Evolutionary conservation across 1,140 invertebrate species (phyloP).

Genomic region (Nasonia giraulti): DNA sequence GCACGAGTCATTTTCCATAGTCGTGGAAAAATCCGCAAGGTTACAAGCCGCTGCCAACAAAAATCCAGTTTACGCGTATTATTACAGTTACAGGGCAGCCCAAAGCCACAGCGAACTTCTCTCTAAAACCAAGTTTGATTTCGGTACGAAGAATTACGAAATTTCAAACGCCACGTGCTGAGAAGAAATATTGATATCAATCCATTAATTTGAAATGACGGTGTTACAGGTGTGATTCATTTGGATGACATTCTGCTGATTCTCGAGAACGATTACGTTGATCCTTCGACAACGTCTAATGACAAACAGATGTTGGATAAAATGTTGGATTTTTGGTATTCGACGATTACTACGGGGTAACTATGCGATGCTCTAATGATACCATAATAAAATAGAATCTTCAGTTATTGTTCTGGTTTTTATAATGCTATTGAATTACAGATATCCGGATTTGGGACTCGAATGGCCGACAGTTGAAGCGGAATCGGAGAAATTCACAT

Average conservation of each 20-base stretch:
- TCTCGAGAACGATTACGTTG: conserved; percentile 58
- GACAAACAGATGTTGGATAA: conserved; percentile 73
- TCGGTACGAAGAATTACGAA: conserved; percentile 70
- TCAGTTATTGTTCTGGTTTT: too few relatives aligned
- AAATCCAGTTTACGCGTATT: conserved; percentile 78
- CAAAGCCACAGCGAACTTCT: conserved; percentile 73
- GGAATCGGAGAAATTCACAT: background rate
- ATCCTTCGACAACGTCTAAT: conserved; percentile 57
- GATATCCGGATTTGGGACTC: background rate
- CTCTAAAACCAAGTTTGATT: conserved; percentile 70
- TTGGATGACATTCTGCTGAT: conserved; percentile 73
- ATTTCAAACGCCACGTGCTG: too few relatives aligned
- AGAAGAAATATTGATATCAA: background rate
- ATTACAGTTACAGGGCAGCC: conserved; percentile 75
- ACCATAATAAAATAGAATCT: too few relatives aligned
- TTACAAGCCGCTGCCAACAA: conserved; percentile 74
- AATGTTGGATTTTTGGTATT: conserved; percentile 71
- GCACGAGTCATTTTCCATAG: conserved; percentile 71
- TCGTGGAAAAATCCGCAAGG: conserved; percentile 75
- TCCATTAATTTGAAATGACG: background rate
- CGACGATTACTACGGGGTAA: background rate
- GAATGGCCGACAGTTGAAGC: background rate
- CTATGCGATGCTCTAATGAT: too few relatives aligned
- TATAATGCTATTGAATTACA: background rate
- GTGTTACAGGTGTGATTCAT: conserved; percentile 74